Percentiles rank a stretch among this genome's conserved stretches.
Conservation (phyloP, 2,113 vertebrate species). For the Prietella phreatophila region DNA sequence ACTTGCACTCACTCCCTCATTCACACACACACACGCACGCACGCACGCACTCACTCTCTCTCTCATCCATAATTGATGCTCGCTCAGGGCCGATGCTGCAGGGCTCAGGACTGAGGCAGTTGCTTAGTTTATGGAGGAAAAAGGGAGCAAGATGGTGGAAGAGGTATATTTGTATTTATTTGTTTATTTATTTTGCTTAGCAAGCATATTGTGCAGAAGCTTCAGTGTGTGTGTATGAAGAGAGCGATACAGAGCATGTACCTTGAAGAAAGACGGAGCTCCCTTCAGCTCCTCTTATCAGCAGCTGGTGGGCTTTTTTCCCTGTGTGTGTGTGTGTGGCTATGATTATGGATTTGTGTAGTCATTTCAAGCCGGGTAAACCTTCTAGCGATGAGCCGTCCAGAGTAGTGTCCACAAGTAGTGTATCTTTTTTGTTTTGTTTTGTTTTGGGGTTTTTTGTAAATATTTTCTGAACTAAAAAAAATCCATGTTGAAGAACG, state of each 20-base stretch:
- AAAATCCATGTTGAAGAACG: not conserved
- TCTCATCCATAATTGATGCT: constrained; percentile 75
- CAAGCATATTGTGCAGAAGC: constrained; percentile 57
- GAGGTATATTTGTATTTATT: constrained; percentile 73
- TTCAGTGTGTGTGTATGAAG: constrained; percentile 9
- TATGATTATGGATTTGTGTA: not conserved
- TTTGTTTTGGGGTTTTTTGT: not conserved
- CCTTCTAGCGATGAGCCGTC: not conserved
- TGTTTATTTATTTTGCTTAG: constrained; percentile 64
- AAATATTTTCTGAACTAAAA: not conserved
- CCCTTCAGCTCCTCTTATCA: constrained; percentile 54
- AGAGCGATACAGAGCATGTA: constrained; percentile 23
- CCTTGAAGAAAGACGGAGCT: constrained; percentile 49
- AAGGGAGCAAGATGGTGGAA: constrained; percentile 81
- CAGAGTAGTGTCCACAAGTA: not conserved
- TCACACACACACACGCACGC: constrained; percentile 52
- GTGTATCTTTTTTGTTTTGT: not conserved
- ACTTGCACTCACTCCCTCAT: constrained; percentile 47
- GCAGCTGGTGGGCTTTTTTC: constrained; percentile 50
- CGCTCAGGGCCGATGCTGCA: constrained; percentile 79
- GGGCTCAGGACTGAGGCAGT: constrained; percentile 78
- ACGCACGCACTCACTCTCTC: constrained; percentile 54
- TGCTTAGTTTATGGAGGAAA: constrained; percentile 82
- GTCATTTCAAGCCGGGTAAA: not conserved
- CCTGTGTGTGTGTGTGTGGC: not conserved